Conservation (phyloP, 2,113 vertebrate species). For the Glareola pratincola region DNA sequence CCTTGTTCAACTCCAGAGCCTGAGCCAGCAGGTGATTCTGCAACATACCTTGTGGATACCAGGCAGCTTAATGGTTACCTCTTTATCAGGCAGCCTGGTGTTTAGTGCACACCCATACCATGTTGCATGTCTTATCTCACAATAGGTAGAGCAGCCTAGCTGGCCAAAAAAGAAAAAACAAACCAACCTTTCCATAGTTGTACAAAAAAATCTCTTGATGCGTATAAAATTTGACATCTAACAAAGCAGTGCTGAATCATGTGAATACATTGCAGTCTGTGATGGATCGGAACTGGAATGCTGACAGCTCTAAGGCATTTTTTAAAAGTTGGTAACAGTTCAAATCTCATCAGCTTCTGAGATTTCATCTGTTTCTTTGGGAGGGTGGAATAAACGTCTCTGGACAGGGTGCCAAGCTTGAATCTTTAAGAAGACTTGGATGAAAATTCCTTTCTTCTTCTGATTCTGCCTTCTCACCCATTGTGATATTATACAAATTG, state of each 20-base stretch:
- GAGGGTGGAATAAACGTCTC: conserved; percentile 25
- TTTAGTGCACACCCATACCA: neutral
- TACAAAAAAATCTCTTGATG: neutral
- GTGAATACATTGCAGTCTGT: neutral
- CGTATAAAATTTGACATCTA: neutral
- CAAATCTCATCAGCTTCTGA: conserved; percentile 47
- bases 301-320: conserved; percentile 19
- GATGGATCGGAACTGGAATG: neutral
- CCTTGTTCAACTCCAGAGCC: neutral
- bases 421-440: neutral
- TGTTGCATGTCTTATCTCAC: neutral
- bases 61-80: neutral
- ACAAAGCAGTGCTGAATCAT: conserved; percentile 51
- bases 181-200: neutral
- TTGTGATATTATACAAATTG: conserved; percentile 28
- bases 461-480: neutral
- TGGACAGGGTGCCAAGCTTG: neutral
- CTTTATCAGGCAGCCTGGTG: neutral
- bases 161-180: neutral
- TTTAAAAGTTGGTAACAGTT: conserved; percentile 12
- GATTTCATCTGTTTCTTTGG: conserved; percentile 26
- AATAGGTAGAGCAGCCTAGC: neutral
- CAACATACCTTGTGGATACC: neutral
- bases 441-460: conserved; percentile 5
- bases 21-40: neutral